Conservation (phyloP, 2,113 vertebrate species). For the Pelusios castaneus region DNA sequence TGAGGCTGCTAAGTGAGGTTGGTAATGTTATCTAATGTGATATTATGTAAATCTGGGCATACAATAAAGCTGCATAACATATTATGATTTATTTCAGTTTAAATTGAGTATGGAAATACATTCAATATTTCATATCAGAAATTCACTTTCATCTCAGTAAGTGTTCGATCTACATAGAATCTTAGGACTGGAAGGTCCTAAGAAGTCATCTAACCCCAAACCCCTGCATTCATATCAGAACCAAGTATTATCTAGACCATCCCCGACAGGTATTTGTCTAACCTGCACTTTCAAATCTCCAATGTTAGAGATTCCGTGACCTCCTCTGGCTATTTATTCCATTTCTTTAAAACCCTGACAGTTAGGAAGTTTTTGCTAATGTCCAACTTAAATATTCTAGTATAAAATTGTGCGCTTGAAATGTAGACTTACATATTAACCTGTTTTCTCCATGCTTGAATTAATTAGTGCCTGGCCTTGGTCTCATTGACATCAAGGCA, state of each 20-base stretch:
- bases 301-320: no score
- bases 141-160: neutral
- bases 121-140: neutral
- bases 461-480: neutral
- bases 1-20: neutral
- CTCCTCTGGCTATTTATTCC: no score
- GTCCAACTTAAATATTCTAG: no score
- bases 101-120: neutral
- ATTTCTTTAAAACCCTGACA: no score
- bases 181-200: no score
- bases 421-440: neutral
- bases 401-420: neutral
- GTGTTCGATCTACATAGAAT: neutral
- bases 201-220: no score
- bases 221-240: no score
- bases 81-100: neutral
- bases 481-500: neutral
- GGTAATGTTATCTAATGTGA: neutral
- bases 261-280: no score
- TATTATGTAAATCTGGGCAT: neutral
- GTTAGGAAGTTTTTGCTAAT: no score
- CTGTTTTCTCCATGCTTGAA: neutral
- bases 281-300: no score
- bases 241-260: no score
- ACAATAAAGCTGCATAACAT: neutral